Evolutionary conservation across 2,888 invertebrate genomes (phyloP).

Genomic region (Pasiphila rectangulata): DNA sequence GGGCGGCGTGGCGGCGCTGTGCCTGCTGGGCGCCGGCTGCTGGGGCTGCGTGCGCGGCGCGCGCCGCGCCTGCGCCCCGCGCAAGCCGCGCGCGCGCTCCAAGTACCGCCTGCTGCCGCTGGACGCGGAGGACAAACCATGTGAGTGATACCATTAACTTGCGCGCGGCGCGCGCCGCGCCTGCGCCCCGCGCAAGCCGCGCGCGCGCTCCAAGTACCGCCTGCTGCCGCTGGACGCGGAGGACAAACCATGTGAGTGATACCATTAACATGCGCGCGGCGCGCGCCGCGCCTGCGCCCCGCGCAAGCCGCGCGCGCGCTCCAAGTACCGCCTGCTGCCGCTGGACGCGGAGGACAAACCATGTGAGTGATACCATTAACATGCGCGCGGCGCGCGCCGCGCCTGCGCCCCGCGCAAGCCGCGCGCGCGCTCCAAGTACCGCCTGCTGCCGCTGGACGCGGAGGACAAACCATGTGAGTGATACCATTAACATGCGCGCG

Average conservation of each 20-base stretch:
- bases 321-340: slow-evolving; percentile 86
- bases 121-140: no score
- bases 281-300: slow-evolving; percentile 75
- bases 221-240: slow-evolving; percentile 87
- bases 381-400: slow-evolving; percentile 74
- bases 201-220: slow-evolving; percentile 82
- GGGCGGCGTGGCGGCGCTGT: slow-evolving; percentile 82
- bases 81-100: slow-evolving; percentile 78
- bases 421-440: slow-evolving; percentile 80
- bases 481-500: no score
- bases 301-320: slow-evolving; percentile 76
- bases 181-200: slow-evolving; percentile 76
- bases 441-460: slow-evolving; percentile 87
- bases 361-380: no score
- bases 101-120: slow-evolving; percentile 87
- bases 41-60: slow-evolving; percentile 70
- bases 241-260: no score
- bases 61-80: slow-evolving; percentile 75
- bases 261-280: no score
- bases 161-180: slow-evolving; percentile 73
- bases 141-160: no score
- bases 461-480: no score
- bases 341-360: no score
- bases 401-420: slow-evolving; percentile 76
- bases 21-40: slow-evolving; percentile 79